Conservation (phyloP, 1,140 invertebrate genomes). For the Drosophila arawakana region DNA sequence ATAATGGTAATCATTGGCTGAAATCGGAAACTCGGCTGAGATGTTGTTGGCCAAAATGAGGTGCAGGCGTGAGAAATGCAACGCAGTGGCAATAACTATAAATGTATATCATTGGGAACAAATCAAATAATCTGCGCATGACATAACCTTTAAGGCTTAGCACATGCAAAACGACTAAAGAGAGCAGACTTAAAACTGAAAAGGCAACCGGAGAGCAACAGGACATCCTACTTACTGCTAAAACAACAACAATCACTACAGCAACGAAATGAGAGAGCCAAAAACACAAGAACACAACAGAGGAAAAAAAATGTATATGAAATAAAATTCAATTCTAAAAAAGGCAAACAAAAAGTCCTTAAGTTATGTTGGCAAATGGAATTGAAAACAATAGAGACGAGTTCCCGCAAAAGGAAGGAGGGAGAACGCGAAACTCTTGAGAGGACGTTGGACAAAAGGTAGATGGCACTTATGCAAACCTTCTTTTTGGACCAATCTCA, state of each 20-base stretch:
- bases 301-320: background rate
- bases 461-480: conserved; percentile 71
- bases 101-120: conserved; percentile 40
- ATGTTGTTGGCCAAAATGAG: conserved; percentile 7
- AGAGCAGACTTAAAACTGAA: conserved; percentile 18
- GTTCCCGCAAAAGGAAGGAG: conserved; percentile 36
- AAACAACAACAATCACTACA: conserved; percentile 24
- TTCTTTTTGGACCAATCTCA: conserved; percentile 15
- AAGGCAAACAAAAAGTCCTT: conserved; percentile 84
- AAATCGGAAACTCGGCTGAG: conserved; percentile 66
- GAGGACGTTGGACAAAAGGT: conserved; percentile 38
- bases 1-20: conserved; percentile 56
- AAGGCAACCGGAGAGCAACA: conserved; percentile 59
- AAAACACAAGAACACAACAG: no score
- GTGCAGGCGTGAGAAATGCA: conserved; percentile 75
- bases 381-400: conserved; percentile 53
- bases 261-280: conserved; percentile 8
- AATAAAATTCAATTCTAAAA: conserved; percentile 67
- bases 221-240: conserved; percentile 75
- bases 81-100: conserved; percentile 49
- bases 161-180: conserved; percentile 70
- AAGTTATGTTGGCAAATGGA: conserved; percentile 80
- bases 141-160: conserved; percentile 72
- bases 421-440: conserved; percentile 31
- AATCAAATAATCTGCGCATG: conserved; percentile 70